A percentile compares a stretch with the other conserved stretches of the same genome.
Evolutionary conservation across 1,140 invertebrate genomes (phyloP).

Genomic region (Drosophila nannoptera): DNA sequence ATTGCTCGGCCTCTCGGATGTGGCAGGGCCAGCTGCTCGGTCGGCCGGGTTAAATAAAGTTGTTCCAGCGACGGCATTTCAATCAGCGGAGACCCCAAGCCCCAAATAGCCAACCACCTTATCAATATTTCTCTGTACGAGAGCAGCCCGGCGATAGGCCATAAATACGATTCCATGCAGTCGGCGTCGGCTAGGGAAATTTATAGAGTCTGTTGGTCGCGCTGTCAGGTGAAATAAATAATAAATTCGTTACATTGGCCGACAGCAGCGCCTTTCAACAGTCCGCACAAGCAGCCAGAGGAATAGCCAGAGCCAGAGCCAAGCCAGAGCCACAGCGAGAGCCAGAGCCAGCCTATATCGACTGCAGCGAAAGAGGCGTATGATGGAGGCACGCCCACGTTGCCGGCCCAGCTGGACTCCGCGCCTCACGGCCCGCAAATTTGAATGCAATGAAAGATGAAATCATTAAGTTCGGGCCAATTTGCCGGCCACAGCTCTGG

Average conservation of each 20-base stretch:
- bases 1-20: conserved; percentile 38
- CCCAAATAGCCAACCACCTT: conserved; percentile 36
- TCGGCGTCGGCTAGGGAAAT: conserved; percentile 67
- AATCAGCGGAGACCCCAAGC: conserved; percentile 47
- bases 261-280: conserved; percentile 59
- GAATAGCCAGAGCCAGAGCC: conserved; percentile 27
- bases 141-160: conserved; percentile 47
- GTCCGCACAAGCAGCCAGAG: conserved; percentile 32
- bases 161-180: conserved; percentile 59
- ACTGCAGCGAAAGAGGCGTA: conserved; percentile 51
- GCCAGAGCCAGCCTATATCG: not conserved
- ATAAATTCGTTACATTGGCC: conserved; percentile 78
- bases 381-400: conserved; percentile 68
- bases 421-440: conserved; percentile 50
- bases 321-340: not conserved
- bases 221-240: conserved; percentile 79
- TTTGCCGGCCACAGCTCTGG: conserved; percentile 33
- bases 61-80: conserved; percentile 64
- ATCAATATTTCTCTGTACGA: conserved; percentile 69
- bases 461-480: conserved; percentile 73
- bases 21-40: not conserved
- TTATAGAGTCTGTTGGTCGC: conserved; percentile 75
- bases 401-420: conserved; percentile 34
- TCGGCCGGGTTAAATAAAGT: conserved; percentile 53
- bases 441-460: conserved; percentile 77